Conservation (phyloP, 2,797 vertebrate species). For the Pangasius sanitwongsei region DNA sequence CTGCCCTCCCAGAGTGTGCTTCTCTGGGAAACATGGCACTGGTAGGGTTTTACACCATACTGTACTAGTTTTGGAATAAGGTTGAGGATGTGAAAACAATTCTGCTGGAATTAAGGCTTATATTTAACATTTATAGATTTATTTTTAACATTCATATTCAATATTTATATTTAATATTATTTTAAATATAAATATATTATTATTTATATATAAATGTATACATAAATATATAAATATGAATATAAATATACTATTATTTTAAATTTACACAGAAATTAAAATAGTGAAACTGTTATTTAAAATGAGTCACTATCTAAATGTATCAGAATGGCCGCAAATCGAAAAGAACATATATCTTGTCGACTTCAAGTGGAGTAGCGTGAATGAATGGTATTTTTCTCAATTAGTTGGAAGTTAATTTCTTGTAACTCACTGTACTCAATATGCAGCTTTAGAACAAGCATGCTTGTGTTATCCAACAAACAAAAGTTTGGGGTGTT, state of each 20-base stretch:
- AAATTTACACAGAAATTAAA: background rate
- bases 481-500: background rate
- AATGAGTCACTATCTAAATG: background rate
- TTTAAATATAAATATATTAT: too few relatives aligned
- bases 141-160: background rate
- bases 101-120: background rate
- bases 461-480: background rate
- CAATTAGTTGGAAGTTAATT: background rate
- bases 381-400: background rate
- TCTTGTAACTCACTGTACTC: background rate
- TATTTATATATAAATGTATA: too few relatives aligned
- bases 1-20: background rate
- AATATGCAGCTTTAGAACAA: background rate
- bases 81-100: background rate
- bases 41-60: background rate
- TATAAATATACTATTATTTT: background rate
- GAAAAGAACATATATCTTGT: background rate
- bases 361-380: background rate
- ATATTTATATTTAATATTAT: background rate
- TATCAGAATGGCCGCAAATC: background rate
- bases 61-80: background rate
- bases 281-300: background rate
- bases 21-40: background rate
- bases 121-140: background rate
- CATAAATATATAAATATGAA: too few relatives aligned